Evolutionary conservation across 2,113 vertebrate species (phyloP).

Genomic region (Vombatus ursinus): DNA sequence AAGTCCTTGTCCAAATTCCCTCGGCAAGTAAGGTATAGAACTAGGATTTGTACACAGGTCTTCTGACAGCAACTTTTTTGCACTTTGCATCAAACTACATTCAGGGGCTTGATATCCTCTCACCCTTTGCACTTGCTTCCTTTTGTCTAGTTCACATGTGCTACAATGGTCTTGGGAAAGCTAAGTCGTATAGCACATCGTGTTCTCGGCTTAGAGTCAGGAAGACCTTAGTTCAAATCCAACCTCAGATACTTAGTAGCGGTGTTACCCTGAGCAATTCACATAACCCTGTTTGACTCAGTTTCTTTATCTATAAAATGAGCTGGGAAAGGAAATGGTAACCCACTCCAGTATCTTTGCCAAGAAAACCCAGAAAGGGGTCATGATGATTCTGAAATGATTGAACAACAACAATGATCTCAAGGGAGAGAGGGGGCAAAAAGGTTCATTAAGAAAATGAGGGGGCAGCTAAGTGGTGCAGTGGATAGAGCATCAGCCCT

Average conservation of each 20-base stretch:
- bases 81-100: neutral
- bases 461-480: too few species aligned
- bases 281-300: neutral
- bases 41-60: neutral
- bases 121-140: neutral
- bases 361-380: neutral
- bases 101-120: neutral
- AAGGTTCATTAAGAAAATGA: neutral
- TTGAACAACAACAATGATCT: neutral
- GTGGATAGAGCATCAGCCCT: too few species aligned
- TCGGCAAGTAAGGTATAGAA: neutral
- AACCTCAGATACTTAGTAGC: neutral
- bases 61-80: neutral
- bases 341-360: neutral
- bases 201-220: too few species aligned
- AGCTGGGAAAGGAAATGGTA: neutral
- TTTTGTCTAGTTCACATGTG: neutral
- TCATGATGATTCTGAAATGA: neutral
- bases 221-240: neutral
- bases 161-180: neutral
- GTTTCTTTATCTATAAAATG: neutral
- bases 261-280: neutral
- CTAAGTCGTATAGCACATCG: neutral
- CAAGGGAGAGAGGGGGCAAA: neutral
- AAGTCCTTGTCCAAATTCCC: neutral